Evolutionary conservation across 2,113 vertebrate species (phyloP).

Genomic region (Fulmarus glacialis): DNA sequence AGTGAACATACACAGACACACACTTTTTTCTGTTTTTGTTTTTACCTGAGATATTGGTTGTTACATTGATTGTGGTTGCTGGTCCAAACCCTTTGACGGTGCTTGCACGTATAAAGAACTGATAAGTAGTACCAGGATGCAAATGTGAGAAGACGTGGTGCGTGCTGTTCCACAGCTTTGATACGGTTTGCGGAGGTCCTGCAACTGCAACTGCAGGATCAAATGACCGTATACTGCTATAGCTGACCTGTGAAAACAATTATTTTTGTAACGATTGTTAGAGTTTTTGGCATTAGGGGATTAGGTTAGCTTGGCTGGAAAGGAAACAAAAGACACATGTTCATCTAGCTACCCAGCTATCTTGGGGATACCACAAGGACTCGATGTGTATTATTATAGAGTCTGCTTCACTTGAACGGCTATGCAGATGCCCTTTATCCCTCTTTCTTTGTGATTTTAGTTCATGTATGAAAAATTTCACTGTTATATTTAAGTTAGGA

Average conservation of each 20-base stretch:
- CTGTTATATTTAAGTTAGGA: neutral
- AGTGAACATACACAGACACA: neutral
- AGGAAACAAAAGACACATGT: neutral
- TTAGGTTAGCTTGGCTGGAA: neutral
- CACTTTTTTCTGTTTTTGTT: neutral
- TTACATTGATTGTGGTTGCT: constrained; percentile 89
- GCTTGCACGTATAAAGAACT: constrained; percentile 92
- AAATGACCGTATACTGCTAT: constrained; percentile 90
- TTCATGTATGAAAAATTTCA: neutral
- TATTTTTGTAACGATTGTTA: neutral
- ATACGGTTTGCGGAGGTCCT: constrained; percentile 87
- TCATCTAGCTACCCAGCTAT: neutral
- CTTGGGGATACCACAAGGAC: neutral
- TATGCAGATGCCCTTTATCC: neutral
- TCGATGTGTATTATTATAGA: neutral
- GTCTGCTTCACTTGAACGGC: neutral
- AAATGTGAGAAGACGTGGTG: constrained; percentile 91
- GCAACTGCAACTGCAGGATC: constrained; percentile 93
- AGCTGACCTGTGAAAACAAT: constrained; percentile 84
- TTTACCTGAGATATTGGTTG: constrained; percentile 97
- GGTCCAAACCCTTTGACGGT: constrained; percentile 95
- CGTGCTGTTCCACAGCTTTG: constrained; percentile 91
- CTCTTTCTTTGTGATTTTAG: neutral
- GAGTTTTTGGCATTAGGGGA: neutral
- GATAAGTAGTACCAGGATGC: constrained; percentile 95